phyloP scores from a whole-genome alignment of 2,113 vertebrate genomes.

The Tychaedon coryphoeus region DNA sequence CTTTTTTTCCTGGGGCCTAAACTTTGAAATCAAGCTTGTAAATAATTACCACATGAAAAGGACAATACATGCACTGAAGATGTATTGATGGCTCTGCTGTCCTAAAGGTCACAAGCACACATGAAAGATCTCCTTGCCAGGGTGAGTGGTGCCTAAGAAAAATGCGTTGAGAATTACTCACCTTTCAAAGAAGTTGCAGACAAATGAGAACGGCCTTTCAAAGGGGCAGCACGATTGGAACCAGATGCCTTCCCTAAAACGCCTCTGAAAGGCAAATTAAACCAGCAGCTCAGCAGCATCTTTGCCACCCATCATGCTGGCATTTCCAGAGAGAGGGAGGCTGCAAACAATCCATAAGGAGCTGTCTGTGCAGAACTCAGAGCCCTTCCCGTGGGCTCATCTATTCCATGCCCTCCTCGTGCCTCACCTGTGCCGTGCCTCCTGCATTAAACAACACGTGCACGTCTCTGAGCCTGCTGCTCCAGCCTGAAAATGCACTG shows the following conservation, averaged over 20 bases:
- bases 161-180: not conserved
- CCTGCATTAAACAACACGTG: not conserved
- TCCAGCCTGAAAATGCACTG: not conserved
- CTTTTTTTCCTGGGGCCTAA: rapidly evolving
- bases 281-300: not conserved
- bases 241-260: not conserved
- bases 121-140: not conserved
- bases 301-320: not conserved
- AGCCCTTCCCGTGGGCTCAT: not conserved
- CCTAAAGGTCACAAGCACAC: conserved; percentile 16
- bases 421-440: not conserved
- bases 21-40: not conserved
- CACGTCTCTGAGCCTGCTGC: not conserved
- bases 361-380: not conserved
- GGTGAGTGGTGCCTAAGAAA: not conserved
- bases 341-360: not conserved
- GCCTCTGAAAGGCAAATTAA: not conserved
- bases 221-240: not conserved
- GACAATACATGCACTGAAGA: not conserved
- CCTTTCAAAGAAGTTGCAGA: conserved; percentile 15
- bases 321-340: not conserved
- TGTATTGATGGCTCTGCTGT: not conserved
- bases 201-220: conserved; percentile 8
- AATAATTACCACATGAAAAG: not conserved
- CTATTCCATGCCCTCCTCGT: not conserved